Conservation (phyloP, 1,140 invertebrate genomes). For the Ruditapes philippinarum region DNA sequence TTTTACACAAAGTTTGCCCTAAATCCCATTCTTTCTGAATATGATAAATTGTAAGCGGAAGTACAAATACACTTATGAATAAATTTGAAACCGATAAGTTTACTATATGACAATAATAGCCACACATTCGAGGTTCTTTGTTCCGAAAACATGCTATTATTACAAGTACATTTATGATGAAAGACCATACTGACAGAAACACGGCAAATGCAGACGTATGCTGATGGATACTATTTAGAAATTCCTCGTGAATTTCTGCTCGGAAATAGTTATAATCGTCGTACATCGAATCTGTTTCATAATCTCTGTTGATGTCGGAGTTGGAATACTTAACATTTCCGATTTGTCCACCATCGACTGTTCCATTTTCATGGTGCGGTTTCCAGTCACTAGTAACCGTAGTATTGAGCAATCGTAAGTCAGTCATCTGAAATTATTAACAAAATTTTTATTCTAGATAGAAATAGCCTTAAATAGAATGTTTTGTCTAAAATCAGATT, state of each 20-base stretch:
- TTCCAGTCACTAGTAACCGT: neutral
- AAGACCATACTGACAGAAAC: constrained; percentile 34
- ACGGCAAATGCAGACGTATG: neutral
- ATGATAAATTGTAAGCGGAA: constrained; percentile 54
- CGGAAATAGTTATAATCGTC: constrained; percentile 8
- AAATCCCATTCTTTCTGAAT: constrained; percentile 31
- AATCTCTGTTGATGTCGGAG: neutral
- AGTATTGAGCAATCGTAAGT: neutral
- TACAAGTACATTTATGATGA: constrained; percentile 22
- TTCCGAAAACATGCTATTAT: neutral
- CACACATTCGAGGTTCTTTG: neutral
- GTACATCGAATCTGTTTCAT: neutral
- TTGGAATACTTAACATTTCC: neutral
- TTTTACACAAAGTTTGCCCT: constrained; percentile 38
- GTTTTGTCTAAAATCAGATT: too few species aligned
- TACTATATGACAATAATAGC: constrained; percentile 22
- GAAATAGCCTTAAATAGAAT: too few species aligned
- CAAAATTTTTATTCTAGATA: neutral
- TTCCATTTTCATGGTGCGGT: neutral
- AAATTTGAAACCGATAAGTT: constrained; percentile 52
- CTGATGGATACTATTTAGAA: constrained; percentile 18
- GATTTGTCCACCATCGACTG: neutral
- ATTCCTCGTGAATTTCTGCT: constrained; percentile 34
- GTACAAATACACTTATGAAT: constrained; percentile 21
- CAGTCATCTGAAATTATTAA: neutral